Evolutionary conservation across 2,888 invertebrate genomes (phyloP), one percentile per base, ranked within the genome.

Genomic region (Euplagia quadripunctaria): DNA sequence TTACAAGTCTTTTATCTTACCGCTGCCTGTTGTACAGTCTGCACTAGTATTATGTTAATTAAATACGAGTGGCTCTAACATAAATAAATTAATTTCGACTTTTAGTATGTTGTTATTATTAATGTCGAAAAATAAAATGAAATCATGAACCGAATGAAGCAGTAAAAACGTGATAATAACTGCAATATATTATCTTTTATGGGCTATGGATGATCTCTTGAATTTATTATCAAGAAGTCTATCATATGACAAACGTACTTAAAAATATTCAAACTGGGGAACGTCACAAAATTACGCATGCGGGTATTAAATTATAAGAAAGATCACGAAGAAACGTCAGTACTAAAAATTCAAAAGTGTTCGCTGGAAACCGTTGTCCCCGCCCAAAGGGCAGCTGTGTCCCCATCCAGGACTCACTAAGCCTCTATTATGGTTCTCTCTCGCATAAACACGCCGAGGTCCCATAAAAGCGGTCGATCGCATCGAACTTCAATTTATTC

Each of bases 401-500:
- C 88, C 85, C 84, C 88, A 85, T 83, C 84, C 88, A 83, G 90
- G 82, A 81, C 78, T 86, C 86, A 86, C 89, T 92, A 90, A 93
- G 89, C 91, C 92, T 91, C 89, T 93, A 91, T 93, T 92, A 92
- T 85, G 85, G 87, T 79, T 76, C 83, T 83, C 82, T 88, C 85
- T 87, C 86, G 85, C 88, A 90, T 90, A 90, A 91, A 91, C 89
- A 89, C 87, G 79, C 83, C 86, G 86, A 87, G 87, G 80, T 87
- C 85, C 89, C 90, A 90, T 92, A 92, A 91, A 91, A 90, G 89
- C 80, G 84, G 86, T 82, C 88, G 86, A 88, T 86, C 83, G 87
- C 86, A 83, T 83, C 85, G 85, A 88, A 88, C 90, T 91, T 92
- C 94, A 94, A 94, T 94, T 95, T 94, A 94, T 94, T 94, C 91